A percentile compares a stretch with the other conserved stretches of the same genome.
Evolutionary conservation across 1,140 invertebrate genomes (phyloP).

Genomic region (Tetraneura akinire): DNA sequence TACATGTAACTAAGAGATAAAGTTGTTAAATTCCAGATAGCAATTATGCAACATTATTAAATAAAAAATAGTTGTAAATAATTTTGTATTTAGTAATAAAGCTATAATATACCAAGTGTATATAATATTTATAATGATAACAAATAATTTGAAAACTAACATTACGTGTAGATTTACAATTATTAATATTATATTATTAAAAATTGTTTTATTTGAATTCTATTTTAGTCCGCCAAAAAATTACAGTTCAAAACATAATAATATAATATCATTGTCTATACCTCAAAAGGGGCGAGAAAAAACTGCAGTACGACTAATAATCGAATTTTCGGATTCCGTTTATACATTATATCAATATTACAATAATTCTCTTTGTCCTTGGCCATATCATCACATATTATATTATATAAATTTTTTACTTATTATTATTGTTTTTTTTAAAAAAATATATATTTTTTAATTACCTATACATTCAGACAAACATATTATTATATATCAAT

Average conservation of each 20-base stretch:
- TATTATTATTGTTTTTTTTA: not conserved
- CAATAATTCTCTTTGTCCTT: constrained; percentile 31
- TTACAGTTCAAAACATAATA: no score
- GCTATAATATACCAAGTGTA: no score
- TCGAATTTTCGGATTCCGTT: constrained; percentile 2
- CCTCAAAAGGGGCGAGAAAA: no score
- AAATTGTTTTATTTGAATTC: no score
- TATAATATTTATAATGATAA: not conserved
- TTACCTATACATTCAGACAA: constrained; percentile 13
- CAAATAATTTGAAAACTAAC: no score
- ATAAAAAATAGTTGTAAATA: not conserved
- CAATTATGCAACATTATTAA: not conserved
- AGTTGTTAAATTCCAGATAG: constrained; percentile 17
- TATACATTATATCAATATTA: not conserved
- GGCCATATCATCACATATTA: no score
- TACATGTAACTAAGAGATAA: no score
- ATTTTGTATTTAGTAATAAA: not conserved
- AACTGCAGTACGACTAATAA: not conserved
- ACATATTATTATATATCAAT: no score
- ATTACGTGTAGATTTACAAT: no score
- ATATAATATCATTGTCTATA: no score
- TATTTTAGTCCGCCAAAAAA: no score
- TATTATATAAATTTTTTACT: not conserved
- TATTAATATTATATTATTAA: no score
- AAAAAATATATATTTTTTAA: constrained; percentile 6